Base-by-base conservation (phyloP, 2,888 invertebrate genomes). In the Drosophila meridiana region DNA sequence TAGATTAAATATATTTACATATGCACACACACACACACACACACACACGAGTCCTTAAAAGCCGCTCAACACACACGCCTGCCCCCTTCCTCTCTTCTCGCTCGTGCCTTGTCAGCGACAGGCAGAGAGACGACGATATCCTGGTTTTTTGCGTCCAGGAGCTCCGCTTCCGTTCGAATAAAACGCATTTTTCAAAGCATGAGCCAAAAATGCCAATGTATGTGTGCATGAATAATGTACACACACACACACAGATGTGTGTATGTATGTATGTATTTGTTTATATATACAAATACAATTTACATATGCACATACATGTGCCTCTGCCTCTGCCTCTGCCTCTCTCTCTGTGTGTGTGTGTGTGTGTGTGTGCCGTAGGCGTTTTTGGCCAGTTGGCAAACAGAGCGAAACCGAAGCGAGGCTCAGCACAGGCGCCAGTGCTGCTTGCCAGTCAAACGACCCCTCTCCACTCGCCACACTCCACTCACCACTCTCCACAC, bases 101-200 rank as follows among this genome's bases (percentile, higher is more conserved):
- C 28, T 32, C 9, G 7, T 30, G 26, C 45, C 45, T 20, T 61
- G 57, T 71, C 65, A 72, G 71, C 30, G 63, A 72, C 72, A 71
- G 72, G 45, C 70, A 36, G 47, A 52, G 28, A 40, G 14, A 7
- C 40, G 72, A 43, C 63, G 47, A 62, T 53, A 68, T 68, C 64
- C 64, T 57, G 63, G 40, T 42, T n/a, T 47, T 34, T 47, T 61
- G 65, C 65, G 83, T 83, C 87, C 83, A 76, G 73, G 57, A 75
- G 73, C 73, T 59, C 68, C 69, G 88, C 73, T 83, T 82, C 74
- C 81, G 80, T 87, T 84, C 71, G 75, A 74, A 82, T 84, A 83
- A 83, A 87, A 85, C 84, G 84, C 87, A 85, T 89, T 85, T 85
- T 86, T 85, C 88, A 88, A 85, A 81, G 66, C 79, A 60, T 63